Base-by-base conservation (phyloP, 2,797 vertebrate species). In the Sebastes wilsoni region DNA sequence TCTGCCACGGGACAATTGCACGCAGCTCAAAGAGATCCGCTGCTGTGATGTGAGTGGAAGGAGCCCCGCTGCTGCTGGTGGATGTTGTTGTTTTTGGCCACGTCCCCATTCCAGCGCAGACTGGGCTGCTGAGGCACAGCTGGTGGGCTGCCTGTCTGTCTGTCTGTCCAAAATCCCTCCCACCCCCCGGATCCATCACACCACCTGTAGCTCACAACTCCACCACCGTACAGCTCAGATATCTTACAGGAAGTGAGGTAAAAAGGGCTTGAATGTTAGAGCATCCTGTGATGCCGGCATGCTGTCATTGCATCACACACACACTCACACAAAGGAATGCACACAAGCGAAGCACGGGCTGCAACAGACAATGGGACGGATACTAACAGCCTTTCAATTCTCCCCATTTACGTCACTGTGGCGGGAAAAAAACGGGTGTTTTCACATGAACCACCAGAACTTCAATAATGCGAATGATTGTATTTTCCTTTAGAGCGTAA, bases 21-120 rank as follows among this genome's bases (percentile, higher is more conserved):
- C 70, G 28, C 79, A 80, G 85, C 92, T 93, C 92, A 91, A 92
- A 94, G 92, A 91, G 93, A 94, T 93, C 88, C 77, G 83, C 76
- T 72, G 66, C 87, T 90, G 75, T 89, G 89, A 94, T 92, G 91
- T 88, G 80, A 83, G 70, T 88, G 81, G 88, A 91, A 92, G 93
- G 88, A 93, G 88, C 42, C 85, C 80, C 68, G 89, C 88, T 92
- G 87, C 89, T 84, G 85, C 49, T 75, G 83, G 82, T 16, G 88
- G 79, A 74, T 94, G 91, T 91, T 94, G 89, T 88, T 91, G 89
- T 88, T 91, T 84, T 93, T 92, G 93, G 93, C 88, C 80, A 76
- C 69, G 36, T 79, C 76, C 79, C 80, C 83, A 83, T 74, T 88
- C 61, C 83, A 84, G 82, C 34, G 16, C 75, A 90, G 88, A 93